Evolutionary conservation across 2,888 invertebrate genomes (phyloP).

Genomic region (Plagiodera versicolora): DNA sequence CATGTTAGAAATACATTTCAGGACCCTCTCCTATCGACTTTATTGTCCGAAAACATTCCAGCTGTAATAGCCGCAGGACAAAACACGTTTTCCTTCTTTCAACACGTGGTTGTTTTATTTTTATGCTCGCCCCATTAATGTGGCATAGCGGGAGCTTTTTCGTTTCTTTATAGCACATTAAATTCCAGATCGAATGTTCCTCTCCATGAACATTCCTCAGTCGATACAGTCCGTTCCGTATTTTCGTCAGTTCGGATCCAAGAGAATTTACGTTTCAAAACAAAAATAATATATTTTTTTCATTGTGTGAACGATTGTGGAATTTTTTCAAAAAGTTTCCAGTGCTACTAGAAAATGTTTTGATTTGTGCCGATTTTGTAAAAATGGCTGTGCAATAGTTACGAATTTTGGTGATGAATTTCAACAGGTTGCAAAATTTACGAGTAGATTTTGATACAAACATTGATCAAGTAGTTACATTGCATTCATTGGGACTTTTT

Average conservation of each 20-base stretch:
- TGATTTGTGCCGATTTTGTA: too few relatives aligned
- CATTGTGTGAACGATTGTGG: too few relatives aligned
- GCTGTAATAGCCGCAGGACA: conserved; percentile 38
- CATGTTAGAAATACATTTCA: neutral
- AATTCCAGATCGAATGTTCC: conserved; percentile 20
- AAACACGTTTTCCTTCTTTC: conserved; percentile 26
- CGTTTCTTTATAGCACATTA: conserved; percentile 17
- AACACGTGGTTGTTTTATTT: conserved; percentile 36
- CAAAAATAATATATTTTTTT: too few relatives aligned
- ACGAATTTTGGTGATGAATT: too few relatives aligned
- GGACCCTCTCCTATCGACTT: conserved; percentile 39
- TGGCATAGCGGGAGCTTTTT: conserved; percentile 6
- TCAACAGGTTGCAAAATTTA: too few relatives aligned
- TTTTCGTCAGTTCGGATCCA: neutral
- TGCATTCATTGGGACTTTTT: too few relatives aligned
- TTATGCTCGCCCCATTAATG: conserved; percentile 24
- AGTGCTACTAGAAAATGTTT: too few relatives aligned
- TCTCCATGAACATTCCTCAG: conserved; percentile 20
- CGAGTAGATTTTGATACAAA: too few relatives aligned
- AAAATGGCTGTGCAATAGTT: too few relatives aligned
- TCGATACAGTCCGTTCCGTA: neutral
- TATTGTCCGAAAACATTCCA: conserved; percentile 48
- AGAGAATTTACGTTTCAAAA: too few relatives aligned
- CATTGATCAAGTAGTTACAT: too few relatives aligned
- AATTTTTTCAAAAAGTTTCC: too few relatives aligned